Percentiles rank a stretch among this genome's conserved stretches.
Evolutionary conservation across 2,888 invertebrate species (phyloP).

Genomic region (Xiphydria camelus): DNA sequence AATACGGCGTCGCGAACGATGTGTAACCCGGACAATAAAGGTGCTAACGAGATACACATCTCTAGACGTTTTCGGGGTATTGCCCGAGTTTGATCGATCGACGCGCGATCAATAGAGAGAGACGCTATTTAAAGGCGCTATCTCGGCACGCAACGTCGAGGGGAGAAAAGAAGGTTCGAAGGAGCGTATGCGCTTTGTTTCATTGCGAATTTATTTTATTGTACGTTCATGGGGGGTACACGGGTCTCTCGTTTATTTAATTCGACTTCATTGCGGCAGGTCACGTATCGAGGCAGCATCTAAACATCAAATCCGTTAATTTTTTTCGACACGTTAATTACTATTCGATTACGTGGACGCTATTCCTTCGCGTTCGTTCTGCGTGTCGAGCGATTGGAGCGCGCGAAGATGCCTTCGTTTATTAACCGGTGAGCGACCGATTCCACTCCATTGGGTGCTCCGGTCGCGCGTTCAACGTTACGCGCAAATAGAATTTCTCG

Average conservation of each 20-base stretch:
- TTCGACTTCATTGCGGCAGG: slow-evolving; percentile 29
- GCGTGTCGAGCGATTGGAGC: slow-evolving; percentile 39
- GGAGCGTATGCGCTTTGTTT: too few species aligned
- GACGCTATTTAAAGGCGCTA: too few species aligned
- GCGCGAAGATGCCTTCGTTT: slow-evolving; percentile 17
- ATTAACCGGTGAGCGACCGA: slow-evolving; percentile 13
- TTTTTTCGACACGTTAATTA: slow-evolving; percentile 25
- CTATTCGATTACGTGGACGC: slow-evolving; percentile 13
- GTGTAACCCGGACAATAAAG: slow-evolving; percentile 23
- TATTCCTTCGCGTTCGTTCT: slow-evolving; percentile 19
- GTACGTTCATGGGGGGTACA: slow-evolving; percentile 31
- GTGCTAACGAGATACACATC: too few species aligned
- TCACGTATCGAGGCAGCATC: slow-evolving; percentile 40
- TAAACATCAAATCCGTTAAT: slow-evolving; percentile 50
- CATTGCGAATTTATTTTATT: slow-evolving; percentile 37
- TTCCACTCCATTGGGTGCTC: slow-evolving; percentile 8
- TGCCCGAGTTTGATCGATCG: too few species aligned
- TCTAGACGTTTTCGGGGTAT: too few species aligned
- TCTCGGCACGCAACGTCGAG: too few species aligned
- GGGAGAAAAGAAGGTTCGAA: too few species aligned
- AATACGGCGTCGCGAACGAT: slow-evolving; percentile 1
- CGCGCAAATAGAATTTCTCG: too few species aligned
- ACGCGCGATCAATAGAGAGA: too few species aligned
- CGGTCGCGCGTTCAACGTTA: too few species aligned
- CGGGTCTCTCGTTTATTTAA: slow-evolving; percentile 21